Base-by-base conservation (phyloP, 2,113 vertebrate species). In the Cinclus mexicanus region DNA sequence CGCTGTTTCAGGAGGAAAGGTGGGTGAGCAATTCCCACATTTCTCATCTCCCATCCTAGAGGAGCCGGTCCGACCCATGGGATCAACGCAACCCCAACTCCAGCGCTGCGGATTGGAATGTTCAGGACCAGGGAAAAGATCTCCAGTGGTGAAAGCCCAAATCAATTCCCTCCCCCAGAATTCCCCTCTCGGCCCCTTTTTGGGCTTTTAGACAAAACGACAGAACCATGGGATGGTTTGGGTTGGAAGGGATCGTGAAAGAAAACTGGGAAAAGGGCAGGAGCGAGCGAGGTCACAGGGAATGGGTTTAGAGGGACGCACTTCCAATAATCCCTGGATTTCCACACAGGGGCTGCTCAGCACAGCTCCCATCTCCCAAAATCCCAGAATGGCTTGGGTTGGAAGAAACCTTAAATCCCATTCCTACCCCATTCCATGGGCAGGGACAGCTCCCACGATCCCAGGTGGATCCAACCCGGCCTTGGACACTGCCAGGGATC, bases 41-140 rank as follows among this genome's bases (percentile, higher is more conserved):
- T n/a, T 13, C 33, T 3, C 8, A 33, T 22, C 10, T 28, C 49
- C 61, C 47, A 26, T 22, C 31, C 46, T 5, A 1, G 16, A 59
- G 13, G 37, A 8, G 23, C 12, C 29, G 26, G 1, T 15, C 21
- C 61, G 63, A 31, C 31, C 31, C 1, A 1, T 44, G 50, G 8
- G 23, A 4, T 8, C 46, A 37, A 55, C 79, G 35, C 37, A 16
- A 6, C 7, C 15, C 12, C 0, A 3, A 7, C 8, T 28, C 4
- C 18, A 56, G 0, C 1, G 0, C 13, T 3, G 14, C 26, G 35
- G 9, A 4, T 18, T 9, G 9, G 23, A 0, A 17, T 0, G 18
- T 2, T 49, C 28, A 14, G n/a, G 0, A 18, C 28, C 6, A 41
- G 44, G 44, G 35, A 37, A 37, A 53, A 68, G 24, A 21, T 22